phyloP scores from a whole-genome alignment of 2,888 invertebrate genomes.

The Leptopilina myrica region DNA sequence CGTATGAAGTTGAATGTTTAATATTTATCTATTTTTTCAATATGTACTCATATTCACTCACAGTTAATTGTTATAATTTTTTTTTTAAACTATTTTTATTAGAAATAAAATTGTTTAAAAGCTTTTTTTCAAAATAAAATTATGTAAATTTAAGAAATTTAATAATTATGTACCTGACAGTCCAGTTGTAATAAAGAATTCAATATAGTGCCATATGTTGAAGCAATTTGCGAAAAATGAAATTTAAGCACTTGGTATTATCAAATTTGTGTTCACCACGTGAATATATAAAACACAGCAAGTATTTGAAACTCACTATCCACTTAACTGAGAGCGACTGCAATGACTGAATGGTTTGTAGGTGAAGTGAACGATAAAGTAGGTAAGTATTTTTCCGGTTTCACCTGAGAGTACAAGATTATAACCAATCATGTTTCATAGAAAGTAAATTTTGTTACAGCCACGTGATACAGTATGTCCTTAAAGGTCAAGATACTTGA shows the following conservation, averaged over 20 bases:
- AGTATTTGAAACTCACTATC: constrained; percentile 3
- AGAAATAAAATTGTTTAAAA: no score
- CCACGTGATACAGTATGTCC: no score
- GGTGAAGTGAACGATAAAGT: constrained; percentile 9
- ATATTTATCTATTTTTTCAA: no score
- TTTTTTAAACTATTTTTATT: no score
- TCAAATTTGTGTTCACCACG: constrained; percentile 1
- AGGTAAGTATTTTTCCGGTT: constrained; percentile 19
- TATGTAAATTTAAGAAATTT: no score
- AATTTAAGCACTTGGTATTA: not conserved
- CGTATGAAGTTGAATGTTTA: no score
- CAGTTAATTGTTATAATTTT: no score
- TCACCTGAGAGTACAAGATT: not conserved
- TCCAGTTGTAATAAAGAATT: not conserved
- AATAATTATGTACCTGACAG: not conserved
- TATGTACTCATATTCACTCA: no score
- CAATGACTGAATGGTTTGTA: constrained; percentile 9
- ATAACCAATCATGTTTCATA: no score
- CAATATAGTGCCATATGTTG: constrained; percentile 1
- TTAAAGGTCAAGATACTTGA: no score
- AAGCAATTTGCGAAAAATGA: constrained; percentile 2
- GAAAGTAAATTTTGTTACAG: no score
- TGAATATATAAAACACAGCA: not conserved
- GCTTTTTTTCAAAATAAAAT: no score
- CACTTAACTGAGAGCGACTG: constrained; percentile 15